Percentiles rank a stretch among this genome's conserved stretches.
phyloP scores from a whole-genome alignment of 2,888 invertebrate species.

The Drosophila hamatofila region DNA sequence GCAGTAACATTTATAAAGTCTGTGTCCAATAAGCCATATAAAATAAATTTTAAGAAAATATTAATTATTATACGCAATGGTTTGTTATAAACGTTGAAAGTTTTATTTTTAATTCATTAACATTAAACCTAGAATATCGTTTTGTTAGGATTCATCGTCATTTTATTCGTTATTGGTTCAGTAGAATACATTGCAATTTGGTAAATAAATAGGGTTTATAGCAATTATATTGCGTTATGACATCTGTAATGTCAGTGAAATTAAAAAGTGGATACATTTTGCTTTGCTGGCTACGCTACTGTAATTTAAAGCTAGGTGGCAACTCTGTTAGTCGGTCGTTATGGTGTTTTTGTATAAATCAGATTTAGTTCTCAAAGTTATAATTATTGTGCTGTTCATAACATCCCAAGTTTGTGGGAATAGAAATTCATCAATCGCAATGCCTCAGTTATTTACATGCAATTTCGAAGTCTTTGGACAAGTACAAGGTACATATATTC shows the following conservation, averaged over 20 bases:
- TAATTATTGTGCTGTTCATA: conserved; percentile 19
- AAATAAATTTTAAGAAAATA: too few species aligned
- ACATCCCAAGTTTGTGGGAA: conserved; percentile 2
- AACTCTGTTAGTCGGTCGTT: conserved; percentile 54
- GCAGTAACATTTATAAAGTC: too few species aligned
- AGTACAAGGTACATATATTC: conserved; percentile 77
- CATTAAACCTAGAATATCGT: background rate
- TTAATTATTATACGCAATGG: too few species aligned
- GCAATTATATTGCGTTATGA: background rate
- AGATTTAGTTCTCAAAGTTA: conserved; percentile 42
- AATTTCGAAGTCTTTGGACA: conserved; percentile 81
- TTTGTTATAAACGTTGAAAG: too few species aligned
- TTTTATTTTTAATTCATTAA: too few species aligned
- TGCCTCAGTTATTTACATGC: conserved; percentile 55
- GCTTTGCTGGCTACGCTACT: conserved; percentile 3
- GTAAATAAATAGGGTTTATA: background rate
- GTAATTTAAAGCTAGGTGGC: conserved; percentile 16
- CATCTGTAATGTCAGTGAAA: background rate
- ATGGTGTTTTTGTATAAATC: conserved; percentile 59
- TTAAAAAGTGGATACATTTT: background rate
- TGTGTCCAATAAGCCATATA: too few species aligned
- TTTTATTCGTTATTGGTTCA: background rate
- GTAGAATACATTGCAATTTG: background rate
- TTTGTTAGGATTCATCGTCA: background rate
- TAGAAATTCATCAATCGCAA: conserved; percentile 35